A percentile compares a stretch with the other conserved stretches of the same genome.
These are phyloP conservation scores for Eristalis pertinax DNA, from an alignment of 2,888 invertebrate species.

Conservation along the genomic window DNA sequence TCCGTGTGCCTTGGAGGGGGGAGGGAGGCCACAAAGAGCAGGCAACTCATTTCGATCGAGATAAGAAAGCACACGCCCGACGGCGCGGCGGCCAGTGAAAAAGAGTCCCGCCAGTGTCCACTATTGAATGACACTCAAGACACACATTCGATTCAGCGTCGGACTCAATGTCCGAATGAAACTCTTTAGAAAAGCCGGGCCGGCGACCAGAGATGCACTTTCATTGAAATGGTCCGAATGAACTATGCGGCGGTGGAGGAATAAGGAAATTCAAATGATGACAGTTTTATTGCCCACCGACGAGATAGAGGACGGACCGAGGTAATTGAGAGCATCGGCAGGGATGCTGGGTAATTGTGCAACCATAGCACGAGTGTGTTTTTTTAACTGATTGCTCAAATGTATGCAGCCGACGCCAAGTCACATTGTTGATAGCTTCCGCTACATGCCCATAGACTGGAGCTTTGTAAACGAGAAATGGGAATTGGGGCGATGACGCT, in stretches of 20 bases:
- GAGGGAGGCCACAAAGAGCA: no score
- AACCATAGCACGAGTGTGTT: neutral
- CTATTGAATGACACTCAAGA: neutral
- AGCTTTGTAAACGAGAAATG: neutral
- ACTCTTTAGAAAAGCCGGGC: neutral
- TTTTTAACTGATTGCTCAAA: slow-evolving; percentile 1
- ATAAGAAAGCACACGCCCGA: slow-evolving; percentile 7
- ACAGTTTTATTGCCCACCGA: slow-evolving; percentile 64
- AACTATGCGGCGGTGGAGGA: slow-evolving; percentile 10
- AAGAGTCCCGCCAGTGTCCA: neutral
- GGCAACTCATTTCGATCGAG: slow-evolving; percentile 46
- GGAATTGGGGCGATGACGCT: neutral
- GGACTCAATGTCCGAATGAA: slow-evolving; percentile 39
- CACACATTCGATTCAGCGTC: slow-evolving; percentile 35
- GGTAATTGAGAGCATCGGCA: slow-evolving; percentile 46
- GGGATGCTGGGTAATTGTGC: slow-evolving; percentile 30
- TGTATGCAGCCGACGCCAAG: neutral
- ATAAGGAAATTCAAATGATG: slow-evolving; percentile 49
- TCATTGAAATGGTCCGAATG: slow-evolving; percentile 27
- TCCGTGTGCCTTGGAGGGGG: no score
- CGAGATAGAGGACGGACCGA: slow-evolving; percentile 23
- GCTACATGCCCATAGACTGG: neutral
- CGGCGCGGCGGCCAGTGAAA: neutral
- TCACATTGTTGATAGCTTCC: neutral
- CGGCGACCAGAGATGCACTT: slow-evolving; percentile 2